phyloP scores from a whole-genome alignment of 2,113 vertebrate species.

The Melozone crissalis region DNA sequence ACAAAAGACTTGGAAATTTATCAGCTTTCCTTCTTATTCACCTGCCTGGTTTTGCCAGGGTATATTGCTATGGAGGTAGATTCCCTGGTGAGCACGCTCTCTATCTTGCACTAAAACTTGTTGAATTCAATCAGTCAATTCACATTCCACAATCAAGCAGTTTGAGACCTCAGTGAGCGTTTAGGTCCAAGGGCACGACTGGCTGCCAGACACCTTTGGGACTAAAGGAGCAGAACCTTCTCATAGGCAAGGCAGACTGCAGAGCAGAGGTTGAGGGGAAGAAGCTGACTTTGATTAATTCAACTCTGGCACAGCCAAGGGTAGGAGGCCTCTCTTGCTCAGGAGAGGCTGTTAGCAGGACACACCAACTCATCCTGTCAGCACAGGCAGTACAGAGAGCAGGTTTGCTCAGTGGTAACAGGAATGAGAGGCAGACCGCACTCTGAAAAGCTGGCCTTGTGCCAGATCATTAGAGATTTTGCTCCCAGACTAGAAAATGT shows the following conservation, averaged over 20 bases:
- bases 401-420: not conserved
- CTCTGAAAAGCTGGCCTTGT: not conserved
- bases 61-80: not conserved
- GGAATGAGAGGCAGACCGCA: not conserved
- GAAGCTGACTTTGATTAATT: not conserved
- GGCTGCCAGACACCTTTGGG: not conserved
- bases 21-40: not conserved
- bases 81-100: not conserved
- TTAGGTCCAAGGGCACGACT: not conserved
- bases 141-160: not conserved
- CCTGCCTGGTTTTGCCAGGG: not conserved
- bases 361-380: not conserved
- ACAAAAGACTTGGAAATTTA: not conserved
- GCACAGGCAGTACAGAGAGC: rapidly evolving
- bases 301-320: not conserved
- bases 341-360: not conserved
- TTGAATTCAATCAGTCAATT: not conserved
- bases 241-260: not conserved
- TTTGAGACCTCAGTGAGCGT: not conserved
- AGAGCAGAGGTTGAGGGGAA: not conserved
- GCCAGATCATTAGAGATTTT: not conserved
- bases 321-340: not conserved
- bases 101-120: not conserved
- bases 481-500: not conserved
- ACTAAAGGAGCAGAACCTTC: not conserved